Evolutionary conservation across 2,113 vertebrate genomes (phyloP).

Genomic region (Pelusios castaneus): DNA sequence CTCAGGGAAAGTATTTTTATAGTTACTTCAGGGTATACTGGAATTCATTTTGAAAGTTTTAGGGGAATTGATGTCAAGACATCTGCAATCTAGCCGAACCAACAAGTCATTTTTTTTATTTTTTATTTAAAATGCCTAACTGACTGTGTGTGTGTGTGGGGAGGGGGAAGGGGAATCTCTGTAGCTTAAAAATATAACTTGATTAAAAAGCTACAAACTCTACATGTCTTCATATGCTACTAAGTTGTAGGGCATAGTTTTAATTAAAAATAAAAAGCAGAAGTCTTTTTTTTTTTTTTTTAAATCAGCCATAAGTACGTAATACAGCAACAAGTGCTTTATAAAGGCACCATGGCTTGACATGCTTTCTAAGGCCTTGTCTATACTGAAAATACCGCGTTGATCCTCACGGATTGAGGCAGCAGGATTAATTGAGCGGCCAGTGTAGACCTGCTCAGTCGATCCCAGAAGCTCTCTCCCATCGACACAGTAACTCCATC

Average conservation of each 20-base stretch:
- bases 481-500: too few relatives aligned
- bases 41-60: slow-evolving; percentile 1
- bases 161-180: background rate
- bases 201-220: background rate
- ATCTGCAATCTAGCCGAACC: background rate
- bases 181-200: background rate
- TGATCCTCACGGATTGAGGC: too few relatives aligned
- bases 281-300: background rate
- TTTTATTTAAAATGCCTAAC: background rate
- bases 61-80: background rate
- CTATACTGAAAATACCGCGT: too few relatives aligned
- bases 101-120: background rate
- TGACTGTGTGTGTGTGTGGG: too few relatives aligned
- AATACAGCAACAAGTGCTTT: background rate
- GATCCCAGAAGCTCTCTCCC: too few relatives aligned
- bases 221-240: background rate
- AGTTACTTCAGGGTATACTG: background rate
- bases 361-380: background rate
- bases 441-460: too few relatives aligned
- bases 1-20: background rate
- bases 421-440: too few relatives aligned
- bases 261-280: background rate
- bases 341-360: accelerated
- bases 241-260: background rate
- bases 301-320: background rate